Evolutionary conservation across 2,113 vertebrate species (phyloP), one percentile per base, ranked within the genome.

Genomic region (Rhipidura dahli): DNA sequence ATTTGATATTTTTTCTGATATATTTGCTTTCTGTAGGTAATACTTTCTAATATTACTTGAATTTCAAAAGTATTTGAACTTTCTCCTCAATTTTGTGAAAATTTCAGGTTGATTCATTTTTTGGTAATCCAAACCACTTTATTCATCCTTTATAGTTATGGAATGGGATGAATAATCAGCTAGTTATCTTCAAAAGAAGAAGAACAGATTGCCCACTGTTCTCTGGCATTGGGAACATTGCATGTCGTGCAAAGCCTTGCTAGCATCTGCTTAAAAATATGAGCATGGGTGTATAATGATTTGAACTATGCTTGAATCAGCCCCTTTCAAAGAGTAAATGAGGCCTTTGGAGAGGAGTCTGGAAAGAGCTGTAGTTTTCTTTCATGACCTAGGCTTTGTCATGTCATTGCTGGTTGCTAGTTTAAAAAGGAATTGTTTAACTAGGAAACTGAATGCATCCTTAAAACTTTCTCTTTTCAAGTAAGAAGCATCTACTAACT

Each of bases 131-230:
- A 70, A 65, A 64, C 10, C 13, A 47, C 28, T 86, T 88, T 91
- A 35, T 60, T 68, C 15, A 77, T 82, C 33, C 27, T 54, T 66
- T 65, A 44, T 82, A 64, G 66, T 90, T 73, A 87, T 47, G 59
- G 27, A 93, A 96, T 93, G 26, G 90, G 54, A 94, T 90, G 53
- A 94, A 93, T 94, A 87, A 93, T 77, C 39, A 60, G 37, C 79
- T 87, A 93, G 44, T 84, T n/a, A 44, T 93, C 68, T 91, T 82
- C 57, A 84, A 60, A 94, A 92, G 85, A 68, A 0, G 28, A 95
- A 89, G 82, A 96, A 96, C 95, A 96, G 89, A 92, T 95, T 96
- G 79, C 37, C 63, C 59, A 84, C 79, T 95, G 79, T 94, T 97
- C 84, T 92, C 90, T 73, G 91, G 65, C 82, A 45, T 15, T 88